phyloP scores from a whole-genome alignment of 2,888 invertebrate species.

The Cantharis flavilabris region DNA sequence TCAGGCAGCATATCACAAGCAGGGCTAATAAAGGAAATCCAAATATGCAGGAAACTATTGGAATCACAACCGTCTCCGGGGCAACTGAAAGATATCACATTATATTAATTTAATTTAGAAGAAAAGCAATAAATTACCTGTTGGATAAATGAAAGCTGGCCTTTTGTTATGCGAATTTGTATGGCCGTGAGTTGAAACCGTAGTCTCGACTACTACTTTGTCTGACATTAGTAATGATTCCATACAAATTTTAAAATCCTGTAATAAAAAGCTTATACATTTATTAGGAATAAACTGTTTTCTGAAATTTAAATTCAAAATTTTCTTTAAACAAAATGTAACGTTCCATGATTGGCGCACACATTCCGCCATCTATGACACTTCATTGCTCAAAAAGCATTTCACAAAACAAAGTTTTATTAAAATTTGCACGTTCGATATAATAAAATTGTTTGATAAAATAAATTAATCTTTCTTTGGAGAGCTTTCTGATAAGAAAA shows the following conservation, averaged over 20 bases:
- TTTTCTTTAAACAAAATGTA: too few relatives aligned
- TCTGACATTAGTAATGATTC: constrained; percentile 17
- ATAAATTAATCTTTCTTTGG: not conserved
- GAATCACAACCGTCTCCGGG: constrained; percentile 85
- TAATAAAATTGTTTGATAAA: not conserved
- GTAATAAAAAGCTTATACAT: not conserved
- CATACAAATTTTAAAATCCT: not conserved
- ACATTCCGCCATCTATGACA: too few relatives aligned
- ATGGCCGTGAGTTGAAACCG: constrained; percentile 17
- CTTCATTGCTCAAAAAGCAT: too few relatives aligned
- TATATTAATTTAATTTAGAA: not conserved
- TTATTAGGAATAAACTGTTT: too few relatives aligned
- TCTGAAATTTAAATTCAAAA: too few relatives aligned
- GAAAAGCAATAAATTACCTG: constrained; percentile 58
- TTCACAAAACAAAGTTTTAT: too few relatives aligned
- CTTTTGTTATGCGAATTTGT: constrained; percentile 61
- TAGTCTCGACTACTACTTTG: constrained; percentile 20
- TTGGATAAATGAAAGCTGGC: constrained; percentile 71
- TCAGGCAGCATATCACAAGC: constrained; percentile 83
- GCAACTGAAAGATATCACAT: constrained; percentile 67
- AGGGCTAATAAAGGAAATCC: constrained; percentile 86
- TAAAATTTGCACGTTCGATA: too few relatives aligned
- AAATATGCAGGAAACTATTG: constrained; percentile 87
- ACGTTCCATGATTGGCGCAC: too few relatives aligned
- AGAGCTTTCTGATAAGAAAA: not conserved